Evolutionary conservation across 35 echinoderm and acorn worm species (phyloP).

Genomic region (Acanthaster planci): DNA sequence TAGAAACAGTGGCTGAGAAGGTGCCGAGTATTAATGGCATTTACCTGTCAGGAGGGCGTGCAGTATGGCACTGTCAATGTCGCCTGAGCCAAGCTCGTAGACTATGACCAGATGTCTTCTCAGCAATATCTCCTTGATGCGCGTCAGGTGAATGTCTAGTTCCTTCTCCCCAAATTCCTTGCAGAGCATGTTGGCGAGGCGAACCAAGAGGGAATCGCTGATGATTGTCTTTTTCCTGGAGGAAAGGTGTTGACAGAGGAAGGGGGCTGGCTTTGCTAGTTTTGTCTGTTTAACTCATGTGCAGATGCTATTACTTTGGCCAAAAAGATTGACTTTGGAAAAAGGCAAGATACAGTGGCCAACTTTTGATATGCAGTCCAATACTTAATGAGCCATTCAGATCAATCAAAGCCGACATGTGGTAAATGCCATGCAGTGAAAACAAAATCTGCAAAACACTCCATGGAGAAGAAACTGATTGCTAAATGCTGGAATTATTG

Average conservation of each 20-base stretch:
- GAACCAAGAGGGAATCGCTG: conserved; percentile 34
- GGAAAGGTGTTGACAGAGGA: background rate
- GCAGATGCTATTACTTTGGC: no score
- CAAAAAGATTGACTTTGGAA: no score
- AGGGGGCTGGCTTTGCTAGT: no score
- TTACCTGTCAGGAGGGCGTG: conserved; percentile 90
- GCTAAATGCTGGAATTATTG: no score
- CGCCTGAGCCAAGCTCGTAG: conserved; percentile 73
- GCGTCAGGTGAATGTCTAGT: conserved; percentile 69
- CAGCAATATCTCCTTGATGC: conserved; percentile 75
- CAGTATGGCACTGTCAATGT: conserved; percentile 89
- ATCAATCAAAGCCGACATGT: no score
- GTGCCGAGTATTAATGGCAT: background rate
- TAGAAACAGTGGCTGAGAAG: background rate
- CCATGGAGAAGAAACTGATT: no score
- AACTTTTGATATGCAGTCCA: no score
- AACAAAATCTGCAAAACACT: no score
- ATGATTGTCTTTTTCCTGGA: conserved; percentile 64
- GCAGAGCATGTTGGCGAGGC: conserved; percentile 59
- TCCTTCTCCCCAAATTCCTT: conserved; percentile 82
- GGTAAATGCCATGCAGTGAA: no score
- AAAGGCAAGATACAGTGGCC: no score
- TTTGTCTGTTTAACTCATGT: no score
- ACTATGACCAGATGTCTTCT: conserved; percentile 76
- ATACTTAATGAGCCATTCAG: no score